These are phyloP conservation scores for Cosmia pyralina DNA, from an alignment of 2,888 invertebrate genomes.

Conservation along the genomic window DNA sequence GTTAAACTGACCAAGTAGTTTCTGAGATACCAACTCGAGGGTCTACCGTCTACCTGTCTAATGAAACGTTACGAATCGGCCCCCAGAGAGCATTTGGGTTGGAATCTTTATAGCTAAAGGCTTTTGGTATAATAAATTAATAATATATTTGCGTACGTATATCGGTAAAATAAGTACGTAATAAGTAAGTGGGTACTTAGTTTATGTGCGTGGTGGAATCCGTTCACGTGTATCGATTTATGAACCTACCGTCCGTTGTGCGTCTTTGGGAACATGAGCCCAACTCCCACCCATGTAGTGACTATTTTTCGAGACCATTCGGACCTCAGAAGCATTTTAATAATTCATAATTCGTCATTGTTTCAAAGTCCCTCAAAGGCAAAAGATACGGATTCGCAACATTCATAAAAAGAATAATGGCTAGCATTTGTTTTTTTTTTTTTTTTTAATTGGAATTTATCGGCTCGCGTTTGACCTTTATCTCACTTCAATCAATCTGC, in stretches of 20 bases:
- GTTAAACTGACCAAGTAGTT: conserved; percentile 63
- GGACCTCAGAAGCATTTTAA: neutral
- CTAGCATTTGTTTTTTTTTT: too few relatives aligned
- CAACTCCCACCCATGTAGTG: neutral
- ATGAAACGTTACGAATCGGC: conserved; percentile 59
- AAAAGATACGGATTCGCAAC: too few relatives aligned
- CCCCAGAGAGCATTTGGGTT: conserved; percentile 47
- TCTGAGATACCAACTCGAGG: conserved; percentile 40
- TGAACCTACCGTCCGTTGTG: neutral
- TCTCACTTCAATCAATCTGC: too few relatives aligned
- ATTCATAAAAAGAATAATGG: too few relatives aligned
- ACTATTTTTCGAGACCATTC: neutral
- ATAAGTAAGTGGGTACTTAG: neutral
- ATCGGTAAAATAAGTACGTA: neutral
- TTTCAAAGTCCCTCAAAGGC: too few relatives aligned
- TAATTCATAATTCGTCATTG: neutral
- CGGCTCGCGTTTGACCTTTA: too few relatives aligned
- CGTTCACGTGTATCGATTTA: conserved; percentile 25
- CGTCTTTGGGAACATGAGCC: neutral
- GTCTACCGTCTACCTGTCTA: conserved; percentile 33
- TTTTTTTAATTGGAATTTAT: too few relatives aligned
- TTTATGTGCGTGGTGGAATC: conserved; percentile 2
- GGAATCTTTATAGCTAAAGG: conserved; percentile 41
- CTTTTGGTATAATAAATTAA: conserved; percentile 16
- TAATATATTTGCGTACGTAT: conserved; percentile 10